Conservation (phyloP, 2,888 invertebrate genomes). For the Ectropis crepuscularia region DNA sequence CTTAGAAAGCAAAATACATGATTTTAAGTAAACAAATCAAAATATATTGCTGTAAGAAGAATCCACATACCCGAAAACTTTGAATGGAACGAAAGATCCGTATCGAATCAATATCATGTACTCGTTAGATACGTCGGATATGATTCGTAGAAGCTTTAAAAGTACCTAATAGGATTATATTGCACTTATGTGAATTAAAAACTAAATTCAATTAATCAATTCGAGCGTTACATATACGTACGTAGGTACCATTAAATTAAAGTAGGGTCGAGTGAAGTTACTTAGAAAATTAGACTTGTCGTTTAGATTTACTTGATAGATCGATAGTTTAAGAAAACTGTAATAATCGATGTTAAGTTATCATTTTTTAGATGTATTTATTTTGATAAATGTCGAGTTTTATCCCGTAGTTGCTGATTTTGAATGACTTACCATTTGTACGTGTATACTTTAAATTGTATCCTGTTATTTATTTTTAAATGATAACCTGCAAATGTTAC, state of each 20-base stretch:
- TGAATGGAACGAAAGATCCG: constrained; percentile 1
- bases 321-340: constrained; percentile 55
- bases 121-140: constrained; percentile 40
- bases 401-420: constrained; percentile 58
- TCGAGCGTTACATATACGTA: constrained; percentile 44
- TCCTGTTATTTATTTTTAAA: constrained; percentile 53
- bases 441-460: constrained; percentile 47
- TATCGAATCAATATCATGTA: constrained; percentile 15
- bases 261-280: constrained; percentile 50
- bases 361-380: constrained; percentile 75
- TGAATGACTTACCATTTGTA: constrained; percentile 57
- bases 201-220: constrained; percentile 52
- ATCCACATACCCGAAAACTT: not conserved
- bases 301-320: constrained; percentile 73
- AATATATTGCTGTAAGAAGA: no score
- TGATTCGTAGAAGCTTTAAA: constrained; percentile 47
- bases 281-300: constrained; percentile 67
- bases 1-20: no score
- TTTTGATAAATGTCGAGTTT: constrained; percentile 75
- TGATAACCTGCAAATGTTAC: constrained; percentile 12
- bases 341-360: constrained; percentile 52
- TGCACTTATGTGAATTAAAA: constrained; percentile 45
- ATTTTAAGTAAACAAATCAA: not conserved
- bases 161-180: constrained; percentile 43
- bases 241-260: constrained; percentile 47